Conservation (phyloP, 2,797 vertebrate genomes). For the Paramormyrops hopkinsi region DNA sequence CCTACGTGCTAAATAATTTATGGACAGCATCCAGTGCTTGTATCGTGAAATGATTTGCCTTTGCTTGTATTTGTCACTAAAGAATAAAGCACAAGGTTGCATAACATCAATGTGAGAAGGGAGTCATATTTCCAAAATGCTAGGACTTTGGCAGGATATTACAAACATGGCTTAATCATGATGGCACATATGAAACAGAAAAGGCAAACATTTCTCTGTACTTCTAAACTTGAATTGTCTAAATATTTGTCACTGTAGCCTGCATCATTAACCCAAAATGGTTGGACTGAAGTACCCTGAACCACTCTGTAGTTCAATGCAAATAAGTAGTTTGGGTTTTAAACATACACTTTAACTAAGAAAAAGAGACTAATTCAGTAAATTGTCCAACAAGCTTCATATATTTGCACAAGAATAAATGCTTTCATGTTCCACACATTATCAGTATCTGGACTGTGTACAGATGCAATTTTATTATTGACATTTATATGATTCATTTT, state of each 20-base stretch:
- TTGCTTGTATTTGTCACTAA: background rate
- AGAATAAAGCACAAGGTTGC: background rate
- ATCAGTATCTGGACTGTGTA: background rate
- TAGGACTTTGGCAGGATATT: background rate
- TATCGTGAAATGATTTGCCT: conserved; percentile 1
- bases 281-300: background rate
- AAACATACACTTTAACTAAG: background rate
- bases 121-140: background rate
- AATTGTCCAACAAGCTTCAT: background rate
- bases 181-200: background rate
- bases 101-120: conserved; percentile 6
- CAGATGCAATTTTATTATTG: background rate
- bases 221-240: background rate
- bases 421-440: background rate
- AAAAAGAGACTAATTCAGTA: background rate
- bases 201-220: background rate
- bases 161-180: background rate
- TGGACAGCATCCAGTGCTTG: background rate
- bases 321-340: background rate
- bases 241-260: background rate
- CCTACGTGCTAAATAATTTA: conserved; percentile 35
- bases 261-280: background rate
- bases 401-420: background rate
- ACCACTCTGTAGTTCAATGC: background rate
- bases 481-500: conserved; percentile 4